Base-by-base conservation (phyloP, 1,140 invertebrate species). In the Halictus rubicundus region DNA sequence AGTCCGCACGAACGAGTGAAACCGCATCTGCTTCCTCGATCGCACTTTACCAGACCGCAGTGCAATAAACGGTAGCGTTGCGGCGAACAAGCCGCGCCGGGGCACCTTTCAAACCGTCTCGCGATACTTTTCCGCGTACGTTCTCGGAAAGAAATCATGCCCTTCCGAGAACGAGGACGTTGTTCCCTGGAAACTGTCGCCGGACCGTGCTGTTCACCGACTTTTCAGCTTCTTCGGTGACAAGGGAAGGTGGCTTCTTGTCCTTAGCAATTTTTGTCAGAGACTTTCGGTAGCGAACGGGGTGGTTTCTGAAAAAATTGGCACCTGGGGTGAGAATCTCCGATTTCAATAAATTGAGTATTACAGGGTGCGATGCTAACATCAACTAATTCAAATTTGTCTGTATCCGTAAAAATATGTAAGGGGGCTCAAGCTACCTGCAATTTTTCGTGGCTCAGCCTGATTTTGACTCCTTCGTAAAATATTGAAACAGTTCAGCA, bases 1-100 rank as follows among this genome's bases (percentile, higher is more conserved):
- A 79, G 68, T 83, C 79, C 81, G 85, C 80, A 87, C 80, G 86
- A 88, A 89, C 85, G 83, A 84, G 87, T 83, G 78, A 88, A 89
- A 88, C 86, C 88, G 83, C 89, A 89, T 82, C 73, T 81, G 78
- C 84, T 86, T 88, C 81, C 85, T 88, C 89, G 84, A 89, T 88
- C 83, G 86, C 88, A 85, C 82, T 87, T 89, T 84, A 83, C 68
- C 82, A 87, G 72, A 89, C 89, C 89, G 88, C 88, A 87, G 79
- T 88, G 81, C 84, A 88, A 84, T 87, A 88, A 89, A 89, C 88
- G 86, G 88, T 84, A 88, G 86, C 86, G 63, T 76, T 82, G 77
- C 71, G 81, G 78, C 64, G 71, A 66, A 74, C 68, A 54, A 69
- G 46, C 42, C 71, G 59, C 27, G 12, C 39, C 19, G 37, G 16